Percentiles rank a stretch among this genome's conserved stretches.
phyloP scores from a whole-genome alignment of 2,797 vertebrate species.

The Gallinago nigripennis region DNA sequence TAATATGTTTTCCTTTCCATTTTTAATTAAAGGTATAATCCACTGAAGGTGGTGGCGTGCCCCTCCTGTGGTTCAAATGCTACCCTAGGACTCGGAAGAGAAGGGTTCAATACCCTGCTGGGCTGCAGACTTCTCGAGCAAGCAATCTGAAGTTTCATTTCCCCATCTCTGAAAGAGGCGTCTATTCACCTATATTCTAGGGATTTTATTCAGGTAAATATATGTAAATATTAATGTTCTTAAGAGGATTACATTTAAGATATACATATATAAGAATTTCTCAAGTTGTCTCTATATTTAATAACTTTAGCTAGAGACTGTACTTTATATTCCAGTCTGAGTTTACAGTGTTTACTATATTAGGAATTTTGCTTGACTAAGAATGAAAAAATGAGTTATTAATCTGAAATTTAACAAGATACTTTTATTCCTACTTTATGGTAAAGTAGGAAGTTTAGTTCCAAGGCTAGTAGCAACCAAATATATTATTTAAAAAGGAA shows the following conservation, averaged over 20 bases:
- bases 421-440: neutral
- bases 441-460: slow-evolving; percentile 23
- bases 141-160: neutral
- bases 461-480: neutral
- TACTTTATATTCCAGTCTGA: neutral
- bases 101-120: neutral
- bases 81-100: neutral
- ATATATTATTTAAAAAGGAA: slow-evolving; percentile 57
- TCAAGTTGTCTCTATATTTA: neutral
- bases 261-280: neutral
- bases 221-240: neutral
- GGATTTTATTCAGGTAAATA: neutral
- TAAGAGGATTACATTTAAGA: neutral
- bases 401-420: neutral
- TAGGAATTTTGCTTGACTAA: neutral
- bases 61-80: neutral
- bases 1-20: neutral
- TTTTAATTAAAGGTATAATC: neutral
- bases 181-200: neutral
- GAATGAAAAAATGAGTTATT: neutral
- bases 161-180: neutral
- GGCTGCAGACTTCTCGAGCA: neutral
- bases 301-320: neutral
- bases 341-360: neutral
- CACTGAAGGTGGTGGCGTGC: neutral